Base-by-base conservation (phyloP, 2,888 invertebrate species). In the Drosophila nigricruria region DNA sequence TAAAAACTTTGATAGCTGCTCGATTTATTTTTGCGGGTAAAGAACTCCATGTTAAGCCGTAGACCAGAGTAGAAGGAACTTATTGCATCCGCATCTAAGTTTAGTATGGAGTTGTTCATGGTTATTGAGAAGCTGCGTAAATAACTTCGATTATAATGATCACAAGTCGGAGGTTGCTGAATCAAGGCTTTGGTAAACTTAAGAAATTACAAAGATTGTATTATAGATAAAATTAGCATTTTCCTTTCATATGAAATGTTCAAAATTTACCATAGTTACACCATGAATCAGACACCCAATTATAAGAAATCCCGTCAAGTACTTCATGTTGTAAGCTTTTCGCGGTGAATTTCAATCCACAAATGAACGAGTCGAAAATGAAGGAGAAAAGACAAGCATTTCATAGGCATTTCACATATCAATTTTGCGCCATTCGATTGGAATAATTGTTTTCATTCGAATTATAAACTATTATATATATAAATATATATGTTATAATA, bases 1-100 rank as follows among this genome's bases (percentile, higher is more conserved):
- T 66, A 72, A 5, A 71, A 66, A 5, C 20, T 57, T 40, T 72
- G 56, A 12, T 42, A 66, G 9, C 10, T 25, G 9, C 18, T 65
- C 14, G 52, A 40, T 10, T 66, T 52, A 10, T 6, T 12, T 49
- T 66, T 72, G 2, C 23, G 42, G 0, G 6, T 40, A 12, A 53
- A 66, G 16, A 72, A 72, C 25, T 71, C 57, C 14, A 66, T 36
- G 4, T 56, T 20, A 0, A 71, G 32, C 2, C 20, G 30, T 10
- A 65, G 18, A 6, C 47, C 66, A 1, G 66, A 18, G n/a, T 14
- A 12, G 1, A 71, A 10, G 1, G 2, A 23, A 6, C n/a, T 53
- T 20, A 56, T 30, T 9, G 66, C 4, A 10, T 72, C 36, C 14
- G 32, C 50, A 32, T 60, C 56, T 12, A 61, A 40, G 10, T 47